These are phyloP conservation scores for Bubo blakistoni DNA, from an alignment of 2,113 vertebrate genomes.

Conservation along the genomic window DNA sequence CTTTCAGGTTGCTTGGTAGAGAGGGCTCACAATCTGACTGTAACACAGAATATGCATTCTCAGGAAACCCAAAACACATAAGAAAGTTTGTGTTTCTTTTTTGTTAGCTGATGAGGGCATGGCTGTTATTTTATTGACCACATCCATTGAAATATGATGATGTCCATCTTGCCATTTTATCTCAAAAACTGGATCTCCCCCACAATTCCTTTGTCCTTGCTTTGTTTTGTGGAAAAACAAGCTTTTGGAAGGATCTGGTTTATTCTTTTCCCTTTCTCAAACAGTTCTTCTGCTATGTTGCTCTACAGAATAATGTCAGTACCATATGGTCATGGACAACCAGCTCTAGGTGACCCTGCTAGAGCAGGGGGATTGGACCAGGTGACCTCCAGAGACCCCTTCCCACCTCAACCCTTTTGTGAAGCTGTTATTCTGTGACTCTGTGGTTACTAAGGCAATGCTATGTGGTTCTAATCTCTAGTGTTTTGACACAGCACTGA, in stretches of 20 bases:
- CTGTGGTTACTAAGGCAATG: background rate
- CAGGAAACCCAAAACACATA: background rate
- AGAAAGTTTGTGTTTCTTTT: background rate
- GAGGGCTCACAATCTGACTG: background rate
- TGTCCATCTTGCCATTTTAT: background rate
- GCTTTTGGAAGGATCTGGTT: background rate
- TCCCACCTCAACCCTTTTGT: background rate
- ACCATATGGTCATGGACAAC: background rate
- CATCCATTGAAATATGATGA: background rate
- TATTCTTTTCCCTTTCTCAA: background rate
- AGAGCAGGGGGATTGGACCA: background rate
- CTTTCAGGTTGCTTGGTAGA: background rate
- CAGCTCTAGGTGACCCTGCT: background rate
- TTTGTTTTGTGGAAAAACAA: background rate
- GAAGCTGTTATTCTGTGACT: background rate
- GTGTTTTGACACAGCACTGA: background rate
- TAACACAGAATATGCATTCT: background rate
- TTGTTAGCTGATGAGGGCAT: background rate
- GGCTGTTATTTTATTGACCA: background rate
- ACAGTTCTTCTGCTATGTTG: background rate
- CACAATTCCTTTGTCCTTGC: background rate
- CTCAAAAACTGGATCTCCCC: background rate
- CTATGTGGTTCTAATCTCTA: background rate
- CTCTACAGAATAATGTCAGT: background rate
- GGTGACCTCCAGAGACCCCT: background rate